These are phyloP conservation scores for Anguilla obscura DNA, from an alignment of 2,797 vertebrate genomes.

Conservation along the genomic window DNA sequence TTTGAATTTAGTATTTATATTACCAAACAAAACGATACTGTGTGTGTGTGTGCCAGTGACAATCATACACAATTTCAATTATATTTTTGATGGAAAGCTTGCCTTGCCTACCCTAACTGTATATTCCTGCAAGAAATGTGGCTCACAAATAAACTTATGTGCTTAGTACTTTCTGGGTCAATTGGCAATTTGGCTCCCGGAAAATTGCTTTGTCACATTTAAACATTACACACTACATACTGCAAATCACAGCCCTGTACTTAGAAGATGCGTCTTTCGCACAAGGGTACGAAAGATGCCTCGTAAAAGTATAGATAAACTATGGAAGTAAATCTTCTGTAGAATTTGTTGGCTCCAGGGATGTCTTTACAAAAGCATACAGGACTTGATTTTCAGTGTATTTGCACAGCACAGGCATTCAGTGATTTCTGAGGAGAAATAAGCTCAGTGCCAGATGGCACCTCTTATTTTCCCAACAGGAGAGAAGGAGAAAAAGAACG, in stretches of 20 bases:
- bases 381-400: background rate
- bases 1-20: no score
- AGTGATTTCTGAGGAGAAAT: constrained; percentile 3
- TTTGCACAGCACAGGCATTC: background rate
- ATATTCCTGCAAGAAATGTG: no score
- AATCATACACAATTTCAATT: no score
- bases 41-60: no score
- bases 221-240: background rate
- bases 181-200: background rate
- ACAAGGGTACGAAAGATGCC: background rate
- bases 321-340: background rate
- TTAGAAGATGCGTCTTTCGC: background rate
- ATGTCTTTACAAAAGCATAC: background rate
- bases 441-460: background rate
- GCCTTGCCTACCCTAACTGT: no score
- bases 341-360: background rate
- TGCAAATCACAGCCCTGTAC: no score
- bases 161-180: background rate
- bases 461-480: background rate
- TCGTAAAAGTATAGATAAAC: background rate
- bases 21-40: no score
- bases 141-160: no score
- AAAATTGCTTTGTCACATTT: background rate
- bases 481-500: background rate
- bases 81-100: no score